Conservation (phyloP, 2,113 vertebrate species). For the Baryphthengus martii region DNA sequence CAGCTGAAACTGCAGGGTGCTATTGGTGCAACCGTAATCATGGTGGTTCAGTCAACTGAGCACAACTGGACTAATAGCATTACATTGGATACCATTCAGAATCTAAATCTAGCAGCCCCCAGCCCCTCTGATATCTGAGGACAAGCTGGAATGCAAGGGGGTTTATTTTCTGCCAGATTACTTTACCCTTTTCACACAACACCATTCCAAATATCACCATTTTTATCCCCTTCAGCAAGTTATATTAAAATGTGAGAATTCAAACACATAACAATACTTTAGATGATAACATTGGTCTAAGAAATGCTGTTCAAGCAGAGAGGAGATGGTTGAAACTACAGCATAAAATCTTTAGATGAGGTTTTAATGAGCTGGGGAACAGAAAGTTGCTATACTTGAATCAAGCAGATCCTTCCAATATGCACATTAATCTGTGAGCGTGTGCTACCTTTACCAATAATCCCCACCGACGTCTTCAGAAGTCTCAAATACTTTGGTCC, state of each 20-base stretch:
- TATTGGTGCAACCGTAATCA: too few species aligned
- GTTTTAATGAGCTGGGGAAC: not conserved
- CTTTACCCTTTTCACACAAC: too few species aligned
- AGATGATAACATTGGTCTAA: not conserved
- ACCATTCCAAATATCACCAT: not conserved
- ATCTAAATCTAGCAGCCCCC: too few species aligned
- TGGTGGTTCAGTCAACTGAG: too few species aligned
- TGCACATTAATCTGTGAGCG: not conserved
- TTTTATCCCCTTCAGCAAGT: not conserved
- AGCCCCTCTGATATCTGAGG: too few species aligned
- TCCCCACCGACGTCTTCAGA: not conserved
- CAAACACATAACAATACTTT: not conserved
- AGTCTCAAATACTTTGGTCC: not conserved
- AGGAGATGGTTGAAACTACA: not conserved
- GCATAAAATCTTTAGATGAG: not conserved
- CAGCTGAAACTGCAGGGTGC: too few species aligned
- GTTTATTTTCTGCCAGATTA: too few species aligned
- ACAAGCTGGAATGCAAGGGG: too few species aligned
- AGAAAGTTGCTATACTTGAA: not conserved
- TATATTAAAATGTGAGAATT: not conserved
- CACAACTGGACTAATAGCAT: too few species aligned
- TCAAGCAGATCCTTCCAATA: not conserved
- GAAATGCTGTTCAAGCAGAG: not conserved
- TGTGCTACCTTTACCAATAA: not conserved
- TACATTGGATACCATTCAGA: too few species aligned